Conservation (phyloP, 2,797 vertebrate genomes). For the Enteromius argenteus region DNA sequence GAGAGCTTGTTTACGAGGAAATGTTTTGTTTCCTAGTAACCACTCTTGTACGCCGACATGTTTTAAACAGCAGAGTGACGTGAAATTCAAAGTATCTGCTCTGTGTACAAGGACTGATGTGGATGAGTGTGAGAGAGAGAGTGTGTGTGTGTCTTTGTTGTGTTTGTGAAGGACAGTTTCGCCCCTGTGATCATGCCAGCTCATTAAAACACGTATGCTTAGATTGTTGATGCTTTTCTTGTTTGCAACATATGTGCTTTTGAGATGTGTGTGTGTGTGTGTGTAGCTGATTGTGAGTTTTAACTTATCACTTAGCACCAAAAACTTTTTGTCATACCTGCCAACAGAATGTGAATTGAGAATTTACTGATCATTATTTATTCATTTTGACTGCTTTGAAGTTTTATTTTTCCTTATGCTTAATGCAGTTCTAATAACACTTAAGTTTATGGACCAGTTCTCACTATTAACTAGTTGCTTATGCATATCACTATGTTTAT, state of each 20-base stretch:
- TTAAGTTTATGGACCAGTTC: neutral
- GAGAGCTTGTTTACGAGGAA: neutral
- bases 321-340: neutral
- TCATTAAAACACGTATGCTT: slow-evolving; percentile 78
- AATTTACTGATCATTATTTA: neutral
- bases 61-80: neutral
- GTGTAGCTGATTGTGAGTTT: neutral
- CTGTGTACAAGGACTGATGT: slow-evolving; percentile 20
- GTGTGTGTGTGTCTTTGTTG: slow-evolving; percentile 23
- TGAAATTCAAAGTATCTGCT: slow-evolving; percentile 19
- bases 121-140: neutral
- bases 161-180: slow-evolving; percentile 62
- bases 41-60: neutral
- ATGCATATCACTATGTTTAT: neutral
- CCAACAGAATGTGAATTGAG: neutral
- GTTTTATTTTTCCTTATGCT: neutral
- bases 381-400: neutral
- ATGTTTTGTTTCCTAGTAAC: slow-evolving; percentile 30
- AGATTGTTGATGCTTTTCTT: slow-evolving; percentile 37
- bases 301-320: neutral
- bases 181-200: slow-evolving; percentile 68
- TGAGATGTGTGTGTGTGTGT: neutral
- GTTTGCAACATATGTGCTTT: slow-evolving; percentile 59
- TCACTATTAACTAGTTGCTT: neutral
- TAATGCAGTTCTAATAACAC: neutral